Base-by-base conservation (phyloP, 2,888 invertebrate species). In the Megamerina dolium region DNA sequence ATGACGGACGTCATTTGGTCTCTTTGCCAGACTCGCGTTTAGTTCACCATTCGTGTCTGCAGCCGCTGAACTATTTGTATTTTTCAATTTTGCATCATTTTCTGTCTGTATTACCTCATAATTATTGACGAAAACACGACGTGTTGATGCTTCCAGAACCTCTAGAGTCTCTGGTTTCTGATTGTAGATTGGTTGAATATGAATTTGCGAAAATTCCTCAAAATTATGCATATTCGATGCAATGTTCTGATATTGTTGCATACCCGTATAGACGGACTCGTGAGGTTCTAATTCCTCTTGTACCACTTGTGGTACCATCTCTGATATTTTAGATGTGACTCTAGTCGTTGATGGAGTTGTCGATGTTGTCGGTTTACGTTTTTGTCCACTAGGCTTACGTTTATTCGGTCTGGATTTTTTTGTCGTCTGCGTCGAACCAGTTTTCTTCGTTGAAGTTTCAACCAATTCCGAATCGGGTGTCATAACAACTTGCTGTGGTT, bases 401-500 rank as follows among this genome's bases (percentile, higher is more conserved):
- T 68, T 68, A 5, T 49, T 44, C 0, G 65, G 63, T 19, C 64
- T 64, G 0, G 64, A 61, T 32, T 61, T 63, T 23, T 59, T 57
- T 3, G 60, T 57, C 4, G 55, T 56, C 1, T 58, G 52, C 13
- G 33, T 41, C 0, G 52, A 6, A n/a, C 54, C 49, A 1, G 58
- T 31, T n/a, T 53, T 44, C 3, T 50, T 57, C 1, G 68, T 65
- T 0, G 66, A 61, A 1, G 57, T 59, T 39, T 70, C 68, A 13
- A 73, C 41, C 1, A 74, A 53, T 41, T 73, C 70, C 2, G 72
- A 64, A 33, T 74, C 74, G 4, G 72, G 73, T 2, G 66, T 71
- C 70, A 71, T 72, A 2, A 67, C 64, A 43, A 68, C 64, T 44
- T 66, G 70, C 39, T 63, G 67, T 2, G 61, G 70, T n/a, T 64